Evolutionary conservation across 2,888 invertebrate genomes (phyloP).

Genomic region (Linyphia triangularis): DNA sequence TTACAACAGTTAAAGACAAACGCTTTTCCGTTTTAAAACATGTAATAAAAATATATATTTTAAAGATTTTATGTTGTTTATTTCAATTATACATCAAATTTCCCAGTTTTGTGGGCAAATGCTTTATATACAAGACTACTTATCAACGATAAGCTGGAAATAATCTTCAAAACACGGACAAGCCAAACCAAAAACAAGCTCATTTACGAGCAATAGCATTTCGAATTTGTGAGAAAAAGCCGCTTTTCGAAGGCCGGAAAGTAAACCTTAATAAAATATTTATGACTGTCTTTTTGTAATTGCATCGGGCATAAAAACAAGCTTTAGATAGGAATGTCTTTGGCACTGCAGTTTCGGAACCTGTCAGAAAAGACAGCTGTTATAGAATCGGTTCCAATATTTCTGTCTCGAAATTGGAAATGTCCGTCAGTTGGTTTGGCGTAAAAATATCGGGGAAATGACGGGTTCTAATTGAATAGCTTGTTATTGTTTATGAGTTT

Average conservation of each 20-base stretch:
- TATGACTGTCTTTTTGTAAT: constrained; percentile 2
- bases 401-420: neutral
- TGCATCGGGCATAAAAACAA: neutral
- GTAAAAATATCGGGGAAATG: neutral
- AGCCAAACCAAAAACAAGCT: neutral
- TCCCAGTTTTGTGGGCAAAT: no score
- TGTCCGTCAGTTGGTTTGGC: neutral
- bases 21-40: no score
- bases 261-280: neutral
- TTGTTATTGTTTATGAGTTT: neutral
- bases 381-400: neutral
- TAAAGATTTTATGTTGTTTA: no score
- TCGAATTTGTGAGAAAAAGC: neutral
- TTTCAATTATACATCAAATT: no score
- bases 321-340: neutral
- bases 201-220: neutral
- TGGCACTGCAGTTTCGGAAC: neutral
- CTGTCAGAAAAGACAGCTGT: neutral
- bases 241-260: neutral
- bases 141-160: neutral
- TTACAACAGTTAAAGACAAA: no score
- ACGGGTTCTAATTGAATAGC: neutral
- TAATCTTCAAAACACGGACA: neutral
- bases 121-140: no score
- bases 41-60: no score